Conservation (phyloP, 2,797 vertebrate species). For the Valencia hispanica region DNA sequence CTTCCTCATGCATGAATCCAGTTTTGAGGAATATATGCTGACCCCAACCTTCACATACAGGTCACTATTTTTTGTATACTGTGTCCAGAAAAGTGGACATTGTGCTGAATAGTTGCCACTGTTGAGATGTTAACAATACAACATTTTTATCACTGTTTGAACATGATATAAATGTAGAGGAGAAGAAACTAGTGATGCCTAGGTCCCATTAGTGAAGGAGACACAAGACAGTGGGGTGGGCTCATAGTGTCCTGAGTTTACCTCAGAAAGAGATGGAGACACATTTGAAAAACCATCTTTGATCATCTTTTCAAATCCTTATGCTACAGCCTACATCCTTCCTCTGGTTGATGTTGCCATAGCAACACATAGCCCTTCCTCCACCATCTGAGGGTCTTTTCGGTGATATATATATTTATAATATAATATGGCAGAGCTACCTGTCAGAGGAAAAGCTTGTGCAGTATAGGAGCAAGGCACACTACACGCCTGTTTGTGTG, state of each 20-base stretch:
- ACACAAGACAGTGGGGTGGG: not conserved
- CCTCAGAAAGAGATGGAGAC: not conserved
- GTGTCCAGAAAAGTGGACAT: not conserved
- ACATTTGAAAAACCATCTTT: not conserved
- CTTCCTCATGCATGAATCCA: not conserved
- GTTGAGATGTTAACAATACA: not conserved
- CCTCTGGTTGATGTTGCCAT: not conserved
- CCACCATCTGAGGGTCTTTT: not conserved
- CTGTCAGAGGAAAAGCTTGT: not conserved
- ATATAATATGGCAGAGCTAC: not conserved
- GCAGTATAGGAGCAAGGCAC: not conserved
- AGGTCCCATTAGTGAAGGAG: not conserved
- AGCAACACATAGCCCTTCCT: not conserved
- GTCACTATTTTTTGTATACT: not conserved
- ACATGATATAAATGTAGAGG: not conserved
- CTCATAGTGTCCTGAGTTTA: not conserved
- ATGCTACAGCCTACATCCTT: not conserved
- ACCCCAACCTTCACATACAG: not conserved
- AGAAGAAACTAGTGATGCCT: not conserved
- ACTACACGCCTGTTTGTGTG: not conserved
- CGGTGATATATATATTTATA: not conserved
- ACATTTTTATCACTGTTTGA: not conserved
- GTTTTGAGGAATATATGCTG: not conserved
- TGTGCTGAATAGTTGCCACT: not conserved
- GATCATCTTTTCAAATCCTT: not conserved